Percentiles rank a stretch among this genome's conserved stretches.
Conservation (phyloP, 2,797 vertebrate species). For the Eidolon dupreanum region DNA sequence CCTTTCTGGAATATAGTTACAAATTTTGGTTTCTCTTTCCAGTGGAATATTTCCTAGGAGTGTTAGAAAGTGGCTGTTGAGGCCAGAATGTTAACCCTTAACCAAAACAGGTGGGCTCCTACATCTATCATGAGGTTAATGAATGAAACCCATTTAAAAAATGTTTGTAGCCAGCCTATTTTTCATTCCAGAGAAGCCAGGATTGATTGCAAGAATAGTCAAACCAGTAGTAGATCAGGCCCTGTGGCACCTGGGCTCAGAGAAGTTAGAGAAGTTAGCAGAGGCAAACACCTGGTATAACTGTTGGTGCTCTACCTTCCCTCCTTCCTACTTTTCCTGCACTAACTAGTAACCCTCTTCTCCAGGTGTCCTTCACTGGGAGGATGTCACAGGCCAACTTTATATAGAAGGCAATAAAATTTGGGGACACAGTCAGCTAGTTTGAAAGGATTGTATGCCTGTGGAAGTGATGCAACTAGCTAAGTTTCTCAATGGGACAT, state of each 20-base stretch:
- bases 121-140: not conserved
- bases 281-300: conserved; percentile 25
- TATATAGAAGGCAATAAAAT: conserved; percentile 67
- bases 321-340: not conserved
- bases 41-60: not conserved
- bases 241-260: not conserved
- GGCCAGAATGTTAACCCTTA: conserved; percentile 17
- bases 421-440: conserved; percentile 56
- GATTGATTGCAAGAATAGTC: not conserved
- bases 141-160: not conserved
- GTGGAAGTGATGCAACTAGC: conserved; percentile 80
- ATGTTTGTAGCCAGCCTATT: not conserved
- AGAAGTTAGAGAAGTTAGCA: not conserved
- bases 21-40: conserved; percentile 23
- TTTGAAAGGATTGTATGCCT: conserved; percentile 75
- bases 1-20: conserved; percentile 20
- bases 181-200: conserved; percentile 22
- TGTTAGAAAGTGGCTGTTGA: conserved; percentile 47
- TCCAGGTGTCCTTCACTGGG: conserved; percentile 79
- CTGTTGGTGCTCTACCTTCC: not conserved
- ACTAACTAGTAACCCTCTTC: not conserved
- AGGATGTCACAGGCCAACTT: conserved; percentile 68
- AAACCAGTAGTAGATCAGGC: not conserved
- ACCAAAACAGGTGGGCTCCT: not conserved
- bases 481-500: conserved; percentile 78